Percentiles rank a stretch among this genome's conserved stretches.
phyloP scores from a whole-genome alignment of 1,140 invertebrate genomes.

The Heliconius congener region DNA sequence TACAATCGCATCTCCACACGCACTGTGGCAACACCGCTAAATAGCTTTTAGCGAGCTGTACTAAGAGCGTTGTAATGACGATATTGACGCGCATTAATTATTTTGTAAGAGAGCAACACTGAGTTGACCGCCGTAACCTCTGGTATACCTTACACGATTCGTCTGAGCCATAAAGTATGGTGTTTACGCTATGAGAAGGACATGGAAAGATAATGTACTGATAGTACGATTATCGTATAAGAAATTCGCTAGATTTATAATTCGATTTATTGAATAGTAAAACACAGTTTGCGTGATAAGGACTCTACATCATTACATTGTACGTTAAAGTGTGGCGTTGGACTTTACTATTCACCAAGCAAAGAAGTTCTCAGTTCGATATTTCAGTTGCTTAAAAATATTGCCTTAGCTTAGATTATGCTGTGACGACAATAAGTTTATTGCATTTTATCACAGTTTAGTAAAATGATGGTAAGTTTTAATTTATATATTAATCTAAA shows the following conservation, averaged over 20 bases:
- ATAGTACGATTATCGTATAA: neutral
- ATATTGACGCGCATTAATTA: conserved; percentile 58
- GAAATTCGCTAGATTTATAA: neutral
- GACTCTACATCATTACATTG: too few relatives aligned
- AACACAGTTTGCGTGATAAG: neutral
- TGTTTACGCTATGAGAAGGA: conserved; percentile 12
- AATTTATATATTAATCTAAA: too few relatives aligned
- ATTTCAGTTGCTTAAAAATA: too few relatives aligned
- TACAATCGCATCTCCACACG: neutral
- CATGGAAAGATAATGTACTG: neutral
- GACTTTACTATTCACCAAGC: too few relatives aligned
- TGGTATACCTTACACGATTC: conserved; percentile 24
- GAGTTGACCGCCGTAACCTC: conserved; percentile 32
- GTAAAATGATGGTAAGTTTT: too few relatives aligned
- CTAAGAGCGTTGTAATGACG: conserved; percentile 49
- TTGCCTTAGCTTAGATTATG: too few relatives aligned
- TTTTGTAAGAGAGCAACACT: conserved; percentile 33
- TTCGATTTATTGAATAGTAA: too few relatives aligned
- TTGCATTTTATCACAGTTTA: too few relatives aligned
- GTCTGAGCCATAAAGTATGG: conserved; percentile 16
- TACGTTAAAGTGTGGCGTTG: too few relatives aligned
- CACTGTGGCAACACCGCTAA: conserved; percentile 17
- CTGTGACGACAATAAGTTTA: too few relatives aligned
- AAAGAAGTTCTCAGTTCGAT: too few relatives aligned
- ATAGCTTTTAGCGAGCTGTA: conserved; percentile 52